Conservation (phyloP, 2,113 vertebrate genomes). For the Castor canadensis region DNA sequence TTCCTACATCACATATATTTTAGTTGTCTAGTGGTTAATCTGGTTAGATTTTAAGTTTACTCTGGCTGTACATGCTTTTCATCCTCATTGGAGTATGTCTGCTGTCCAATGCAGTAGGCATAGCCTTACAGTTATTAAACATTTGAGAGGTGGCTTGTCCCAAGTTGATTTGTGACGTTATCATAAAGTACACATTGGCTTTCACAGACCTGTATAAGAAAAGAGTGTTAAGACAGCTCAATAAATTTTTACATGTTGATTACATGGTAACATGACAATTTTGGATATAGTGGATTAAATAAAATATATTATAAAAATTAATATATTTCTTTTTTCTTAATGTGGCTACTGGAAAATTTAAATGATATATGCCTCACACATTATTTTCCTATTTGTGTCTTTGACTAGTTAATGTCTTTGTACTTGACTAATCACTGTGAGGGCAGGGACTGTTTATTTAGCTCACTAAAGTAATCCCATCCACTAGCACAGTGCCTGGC, state of each 20-base stretch:
- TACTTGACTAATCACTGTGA: not conserved
- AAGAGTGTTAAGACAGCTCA: not conserved
- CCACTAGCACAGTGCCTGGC: not conserved
- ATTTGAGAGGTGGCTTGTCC: not conserved
- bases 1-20: not conserved
- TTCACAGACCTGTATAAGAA: not conserved
- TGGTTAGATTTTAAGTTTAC: conserved; percentile 20
- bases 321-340: not conserved
- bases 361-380: not conserved
- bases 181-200: not conserved
- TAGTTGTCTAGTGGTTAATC: not conserved
- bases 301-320: not conserved
- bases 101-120: not conserved
- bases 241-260: not conserved
- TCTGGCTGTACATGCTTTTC: not conserved
- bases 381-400: not conserved
- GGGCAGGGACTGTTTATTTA: not conserved
- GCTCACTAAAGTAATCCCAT: not conserved
- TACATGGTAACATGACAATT: not conserved
- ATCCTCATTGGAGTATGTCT: not conserved
- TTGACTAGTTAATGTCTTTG: conserved; percentile 25
- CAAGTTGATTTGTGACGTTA: not conserved
- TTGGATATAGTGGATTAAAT: not conserved
- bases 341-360: not conserved
- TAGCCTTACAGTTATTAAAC: not conserved